Evolutionary conservation across 2,797 vertebrate species (phyloP).

Genomic region (Cynopterus sphinx): DNA sequence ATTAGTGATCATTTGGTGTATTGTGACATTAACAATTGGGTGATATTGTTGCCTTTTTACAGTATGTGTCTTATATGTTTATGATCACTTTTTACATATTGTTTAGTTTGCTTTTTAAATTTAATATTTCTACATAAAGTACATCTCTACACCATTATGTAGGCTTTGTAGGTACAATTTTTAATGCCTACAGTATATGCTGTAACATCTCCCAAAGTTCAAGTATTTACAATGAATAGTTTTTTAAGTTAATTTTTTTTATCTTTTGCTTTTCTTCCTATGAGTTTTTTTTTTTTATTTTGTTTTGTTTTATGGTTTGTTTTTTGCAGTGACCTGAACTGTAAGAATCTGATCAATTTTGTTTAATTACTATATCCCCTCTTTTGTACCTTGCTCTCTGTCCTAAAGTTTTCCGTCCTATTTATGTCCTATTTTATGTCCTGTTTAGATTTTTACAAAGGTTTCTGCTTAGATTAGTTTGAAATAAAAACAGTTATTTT

Average conservation of each 20-base stretch:
- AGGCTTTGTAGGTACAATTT: neutral
- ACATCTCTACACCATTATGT: neutral
- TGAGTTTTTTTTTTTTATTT: neutral
- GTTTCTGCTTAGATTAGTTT: neutral
- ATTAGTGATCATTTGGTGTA: neutral
- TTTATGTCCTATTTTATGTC: neutral
- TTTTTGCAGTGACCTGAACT: neutral
- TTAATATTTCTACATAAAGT: neutral
- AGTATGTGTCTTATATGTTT: neutral
- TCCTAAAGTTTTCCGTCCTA: neutral
- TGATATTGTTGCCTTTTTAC: neutral
- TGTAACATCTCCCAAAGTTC: neutral
- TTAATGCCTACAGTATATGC: neutral
- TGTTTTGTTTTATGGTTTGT: neutral
- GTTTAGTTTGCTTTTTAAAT: neutral
- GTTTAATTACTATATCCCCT: conserved; percentile 77
- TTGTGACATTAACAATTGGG: neutral
- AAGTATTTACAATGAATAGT: neutral
- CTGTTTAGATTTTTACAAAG: neutral
- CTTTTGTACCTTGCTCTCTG: neutral
- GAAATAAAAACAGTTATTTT: neutral
- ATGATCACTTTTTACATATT: neutral
- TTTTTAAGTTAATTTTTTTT: neutral
- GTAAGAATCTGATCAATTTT: conserved; percentile 40
- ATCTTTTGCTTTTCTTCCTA: neutral